phyloP scores from a whole-genome alignment of 2,113 vertebrate species.

The Podilymbus podiceps region DNA sequence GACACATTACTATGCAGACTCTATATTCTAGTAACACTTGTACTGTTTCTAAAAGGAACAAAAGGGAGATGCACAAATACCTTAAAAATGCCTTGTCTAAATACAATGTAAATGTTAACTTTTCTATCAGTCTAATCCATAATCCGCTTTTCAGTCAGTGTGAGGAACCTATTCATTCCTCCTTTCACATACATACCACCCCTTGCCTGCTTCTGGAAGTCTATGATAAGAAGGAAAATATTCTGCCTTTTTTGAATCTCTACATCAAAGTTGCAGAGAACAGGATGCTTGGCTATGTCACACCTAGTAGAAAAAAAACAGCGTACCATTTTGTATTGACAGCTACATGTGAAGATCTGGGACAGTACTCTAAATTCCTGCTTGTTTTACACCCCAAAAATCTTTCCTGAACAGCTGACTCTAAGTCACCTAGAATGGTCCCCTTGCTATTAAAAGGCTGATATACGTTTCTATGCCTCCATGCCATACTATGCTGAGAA shows the following conservation, averaged over 20 bases:
- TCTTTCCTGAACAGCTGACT: neutral
- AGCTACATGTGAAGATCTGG: neutral
- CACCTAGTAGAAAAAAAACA: neutral
- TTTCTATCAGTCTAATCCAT: neutral
- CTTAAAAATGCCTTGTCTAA: neutral
- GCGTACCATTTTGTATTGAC: neutral
- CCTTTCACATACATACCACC: neutral
- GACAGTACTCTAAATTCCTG: neutral
- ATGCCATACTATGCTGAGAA: neutral
- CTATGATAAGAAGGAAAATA: neutral
- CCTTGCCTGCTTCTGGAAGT: neutral
- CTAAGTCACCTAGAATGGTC: neutral
- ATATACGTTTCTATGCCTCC: neutral
- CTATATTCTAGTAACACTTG: neutral
- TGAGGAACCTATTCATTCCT: neutral
- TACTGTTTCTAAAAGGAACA: neutral
- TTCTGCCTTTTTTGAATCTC: neutral
- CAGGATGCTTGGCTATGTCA: neutral
- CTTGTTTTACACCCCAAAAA: neutral
- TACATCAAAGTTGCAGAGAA: neutral
- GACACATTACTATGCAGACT: neutral
- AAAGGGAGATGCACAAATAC: neutral
- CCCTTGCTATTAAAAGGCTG: neutral
- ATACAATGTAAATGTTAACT: neutral
- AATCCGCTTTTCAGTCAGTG: neutral